Evolutionary conservation across 2,888 invertebrate genomes (phyloP).

Genomic region (Seira sanloemensis): DNA sequence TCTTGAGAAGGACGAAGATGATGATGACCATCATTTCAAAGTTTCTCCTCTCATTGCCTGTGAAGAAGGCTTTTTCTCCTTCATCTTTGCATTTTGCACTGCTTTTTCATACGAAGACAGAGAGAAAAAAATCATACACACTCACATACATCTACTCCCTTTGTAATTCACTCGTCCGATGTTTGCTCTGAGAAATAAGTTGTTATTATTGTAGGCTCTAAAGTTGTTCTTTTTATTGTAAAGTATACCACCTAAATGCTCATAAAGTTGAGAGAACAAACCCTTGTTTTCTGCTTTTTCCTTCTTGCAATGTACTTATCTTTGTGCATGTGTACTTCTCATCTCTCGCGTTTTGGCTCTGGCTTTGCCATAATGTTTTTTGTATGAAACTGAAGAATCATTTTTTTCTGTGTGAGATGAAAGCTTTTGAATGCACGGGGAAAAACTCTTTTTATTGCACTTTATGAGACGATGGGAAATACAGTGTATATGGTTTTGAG

Average conservation of each 20-base stretch:
- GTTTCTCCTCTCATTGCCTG: background rate
- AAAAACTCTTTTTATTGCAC: slow-evolving; percentile 42
- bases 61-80: slow-evolving; percentile 36
- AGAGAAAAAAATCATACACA: too few relatives aligned
- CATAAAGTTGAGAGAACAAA: background rate
- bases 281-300: background rate
- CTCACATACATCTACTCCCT: too few relatives aligned
- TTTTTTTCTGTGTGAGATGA: background rate
- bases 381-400: slow-evolving; percentile 5
- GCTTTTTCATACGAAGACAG: background rate
- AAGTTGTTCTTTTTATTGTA: background rate
- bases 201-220: background rate
- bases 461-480: slow-evolving; percentile 35
- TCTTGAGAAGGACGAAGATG: slow-evolving; percentile 28
- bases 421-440: slow-evolving; percentile 1
- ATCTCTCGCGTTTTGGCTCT: background rate
- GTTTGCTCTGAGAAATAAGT: background rate
- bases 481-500: slow-evolving; percentile 19
- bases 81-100: background rate
- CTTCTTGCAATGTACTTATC: background rate
- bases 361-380: background rate
- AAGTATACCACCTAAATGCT: slow-evolving; percentile 4
- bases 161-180: background rate
- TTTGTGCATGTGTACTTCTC: background rate
- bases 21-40: slow-evolving; percentile 34